Evolutionary conservation across 2,797 vertebrate genomes (phyloP).

Genomic region (Micropoecilia bifurca): DNA sequence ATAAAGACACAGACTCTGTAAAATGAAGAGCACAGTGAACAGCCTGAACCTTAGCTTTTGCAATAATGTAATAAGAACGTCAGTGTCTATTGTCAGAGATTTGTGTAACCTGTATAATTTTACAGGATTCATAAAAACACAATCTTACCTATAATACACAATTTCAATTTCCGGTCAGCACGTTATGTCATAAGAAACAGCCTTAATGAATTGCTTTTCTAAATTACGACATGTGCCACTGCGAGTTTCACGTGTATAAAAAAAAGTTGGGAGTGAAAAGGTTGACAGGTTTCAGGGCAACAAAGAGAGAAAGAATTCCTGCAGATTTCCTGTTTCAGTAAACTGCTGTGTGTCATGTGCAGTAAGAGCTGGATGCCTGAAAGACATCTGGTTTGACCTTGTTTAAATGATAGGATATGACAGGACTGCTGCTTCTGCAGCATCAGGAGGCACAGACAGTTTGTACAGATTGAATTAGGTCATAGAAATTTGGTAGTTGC

Average conservation of each 20-base stretch:
- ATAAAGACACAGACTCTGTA: neutral
- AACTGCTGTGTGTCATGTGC: neutral
- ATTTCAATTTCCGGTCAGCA: neutral
- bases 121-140: neutral
- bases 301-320: neutral
- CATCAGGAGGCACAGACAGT: slow-evolving; percentile 19
- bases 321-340: neutral
- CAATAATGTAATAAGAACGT: neutral
- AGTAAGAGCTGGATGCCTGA: slow-evolving; percentile 5
- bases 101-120: neutral
- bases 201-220: neutral
- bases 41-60: neutral
- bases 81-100: neutral
- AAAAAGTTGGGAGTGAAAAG: neutral
- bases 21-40: neutral
- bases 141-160: neutral
- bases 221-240: neutral
- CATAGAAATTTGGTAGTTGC: slow-evolving; percentile 1
- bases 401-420: slow-evolving; percentile 8
- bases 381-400: slow-evolving; percentile 18
- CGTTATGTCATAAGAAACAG: neutral
- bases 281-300: neutral
- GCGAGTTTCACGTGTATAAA: neutral
- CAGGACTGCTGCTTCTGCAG: slow-evolving; percentile 11
- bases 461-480: neutral